Evolutionary conservation across 2,888 invertebrate species (phyloP).

Genomic region (Pristionchus arcanus): DNA sequence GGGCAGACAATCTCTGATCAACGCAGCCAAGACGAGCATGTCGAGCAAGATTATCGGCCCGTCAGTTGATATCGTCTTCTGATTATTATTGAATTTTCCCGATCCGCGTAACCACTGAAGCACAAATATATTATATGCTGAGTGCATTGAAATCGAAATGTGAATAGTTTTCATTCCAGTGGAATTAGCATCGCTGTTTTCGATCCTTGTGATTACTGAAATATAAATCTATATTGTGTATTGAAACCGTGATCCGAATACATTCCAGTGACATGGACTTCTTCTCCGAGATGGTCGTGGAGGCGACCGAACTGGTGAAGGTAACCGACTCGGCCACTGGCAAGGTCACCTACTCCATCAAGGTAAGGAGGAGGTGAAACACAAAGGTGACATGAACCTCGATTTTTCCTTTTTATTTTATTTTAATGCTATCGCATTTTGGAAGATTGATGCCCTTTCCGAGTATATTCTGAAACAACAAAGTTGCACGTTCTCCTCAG

Average conservation of each 20-base stretch:
- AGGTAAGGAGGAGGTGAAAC: constrained; percentile 71
- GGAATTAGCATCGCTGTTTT: too few species aligned
- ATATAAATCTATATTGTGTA: neutral
- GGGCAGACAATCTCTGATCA: constrained; percentile 90
- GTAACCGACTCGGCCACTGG: constrained; percentile 60
- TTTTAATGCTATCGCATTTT: too few species aligned
- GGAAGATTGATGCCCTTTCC: too few species aligned
- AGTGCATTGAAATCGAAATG: neutral
- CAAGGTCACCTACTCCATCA: constrained; percentile 63
- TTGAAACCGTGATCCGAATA: too few species aligned
- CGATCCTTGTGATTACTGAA: neutral
- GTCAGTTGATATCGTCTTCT: too few species aligned
- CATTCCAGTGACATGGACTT: constrained; percentile 90
- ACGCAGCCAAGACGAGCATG: constrained; percentile 98
- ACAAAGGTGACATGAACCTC: too few species aligned
- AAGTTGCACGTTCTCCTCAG: too few species aligned
- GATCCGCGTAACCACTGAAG: neutral
- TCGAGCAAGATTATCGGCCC: constrained; percentile 98
- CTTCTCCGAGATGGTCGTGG: constrained; percentile 95
- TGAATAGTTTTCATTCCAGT: neutral
- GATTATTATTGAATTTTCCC: neutral
- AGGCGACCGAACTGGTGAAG: constrained; percentile 91
- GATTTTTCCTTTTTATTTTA: too few species aligned
- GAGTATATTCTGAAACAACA: too few species aligned
- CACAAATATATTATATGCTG: neutral